Base-by-base conservation (phyloP, 2,888 invertebrate species). In the Mythimna vitellina region DNA sequence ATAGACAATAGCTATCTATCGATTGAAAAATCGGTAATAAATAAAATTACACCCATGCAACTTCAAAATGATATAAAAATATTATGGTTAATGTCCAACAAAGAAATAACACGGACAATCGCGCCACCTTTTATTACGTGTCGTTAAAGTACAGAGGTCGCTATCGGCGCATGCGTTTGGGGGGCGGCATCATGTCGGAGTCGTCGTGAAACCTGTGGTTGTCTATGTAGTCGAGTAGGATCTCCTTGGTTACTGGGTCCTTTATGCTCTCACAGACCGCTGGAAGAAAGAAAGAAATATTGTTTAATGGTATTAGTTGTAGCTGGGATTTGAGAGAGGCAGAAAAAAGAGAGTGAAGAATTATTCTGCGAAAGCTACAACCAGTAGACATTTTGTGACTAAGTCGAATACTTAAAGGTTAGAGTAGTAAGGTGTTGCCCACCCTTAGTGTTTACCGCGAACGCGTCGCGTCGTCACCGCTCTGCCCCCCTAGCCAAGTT, bases 191-290 rank as follows among this genome's bases (percentile, higher is more conserved):
- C 60, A 97, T 96, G 74, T 97, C 97, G 0, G 96, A 92, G 87
- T 98, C 97, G 83, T 97, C 97, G 60, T 96, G 94, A 90, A 96
- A 98, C 76, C 97, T 95, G 76, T 97, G 94, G 14, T 93, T 94
- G 35, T 97, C 96, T 82, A 99, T 98, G 92, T 95, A 98, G 65
- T 97, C 96, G 60, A 99, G 93, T 17, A 99, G 96, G 73, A 96
- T 96, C 76, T 99, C 98, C 91, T 98, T 98, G 0, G 99, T 99
- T 3, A 99, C 98, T 0, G 99, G 99, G 85, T 97, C 93, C 54
- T 92, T 92, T 90, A 99, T 99, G 90, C 98, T 98, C 68, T 97
- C 97, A 88, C 97, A 97, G 54, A 99, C 99, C 83, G 98, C 98
- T 98, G 93, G 25, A 97, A 96, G 65, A 58, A 46, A 12, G 76